phyloP scores from a whole-genome alignment of 1,140 invertebrate species.

The Mya arenaria region DNA sequence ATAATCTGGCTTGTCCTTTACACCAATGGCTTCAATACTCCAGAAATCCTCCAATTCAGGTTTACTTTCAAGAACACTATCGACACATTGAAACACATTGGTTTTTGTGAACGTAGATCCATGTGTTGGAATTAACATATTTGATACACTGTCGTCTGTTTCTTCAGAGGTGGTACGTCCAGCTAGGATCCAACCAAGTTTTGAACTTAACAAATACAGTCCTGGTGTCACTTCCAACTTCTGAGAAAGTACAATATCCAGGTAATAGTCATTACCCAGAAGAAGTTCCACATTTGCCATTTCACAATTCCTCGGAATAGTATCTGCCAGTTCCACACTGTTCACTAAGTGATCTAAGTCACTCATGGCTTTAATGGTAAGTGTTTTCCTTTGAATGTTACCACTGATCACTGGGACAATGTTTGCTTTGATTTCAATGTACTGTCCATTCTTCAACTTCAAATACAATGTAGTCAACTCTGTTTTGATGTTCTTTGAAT shows the following conservation, averaged over 20 bases:
- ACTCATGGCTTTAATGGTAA: background rate
- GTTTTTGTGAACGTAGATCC: background rate
- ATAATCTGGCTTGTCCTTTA: background rate
- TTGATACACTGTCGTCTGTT: background rate
- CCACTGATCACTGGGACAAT: constrained; percentile 13
- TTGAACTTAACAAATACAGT: constrained; percentile 10
- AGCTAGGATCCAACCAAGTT: background rate
- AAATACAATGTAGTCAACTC: background rate
- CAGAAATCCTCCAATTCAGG: background rate
- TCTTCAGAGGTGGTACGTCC: background rate
- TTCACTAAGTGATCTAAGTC: background rate
- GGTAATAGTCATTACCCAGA: constrained; percentile 16
- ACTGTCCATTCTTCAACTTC: constrained; percentile 10
- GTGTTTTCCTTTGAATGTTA: background rate
- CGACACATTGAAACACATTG: background rate
- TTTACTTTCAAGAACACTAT: too few species aligned
- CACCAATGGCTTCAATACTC: constrained; percentile 3
- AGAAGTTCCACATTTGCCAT: background rate
- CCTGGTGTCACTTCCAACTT: background rate
- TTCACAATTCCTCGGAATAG: background rate
- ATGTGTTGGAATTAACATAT: constrained; percentile 23
- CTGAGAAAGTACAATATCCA: background rate
- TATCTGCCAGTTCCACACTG: background rate
- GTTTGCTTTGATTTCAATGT: background rate
- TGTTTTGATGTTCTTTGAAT: background rate